These are phyloP conservation scores for Oreochromis grahami DNA, from an alignment of 2,797 vertebrate genomes.

Conservation along the genomic window DNA sequence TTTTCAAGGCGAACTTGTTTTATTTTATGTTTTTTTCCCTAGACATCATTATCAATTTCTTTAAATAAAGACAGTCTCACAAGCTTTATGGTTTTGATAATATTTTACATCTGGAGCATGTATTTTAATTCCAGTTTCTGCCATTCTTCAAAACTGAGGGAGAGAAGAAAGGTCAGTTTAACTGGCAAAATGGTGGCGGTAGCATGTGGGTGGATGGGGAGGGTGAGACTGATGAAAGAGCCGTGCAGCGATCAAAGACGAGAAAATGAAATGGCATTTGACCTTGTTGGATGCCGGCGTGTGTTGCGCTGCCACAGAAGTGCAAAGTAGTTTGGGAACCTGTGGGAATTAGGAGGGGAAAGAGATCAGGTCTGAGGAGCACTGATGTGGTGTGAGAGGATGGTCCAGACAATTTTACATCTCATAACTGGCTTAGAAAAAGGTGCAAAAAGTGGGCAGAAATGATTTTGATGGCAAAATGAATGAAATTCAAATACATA, in stretches of 20 bases:
- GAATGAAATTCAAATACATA: neutral
- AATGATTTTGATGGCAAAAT: neutral
- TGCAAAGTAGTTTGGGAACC: conserved; percentile 62
- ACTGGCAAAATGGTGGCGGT: neutral
- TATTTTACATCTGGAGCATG: neutral
- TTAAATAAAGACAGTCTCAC: neutral
- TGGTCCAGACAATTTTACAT: conserved; percentile 1
- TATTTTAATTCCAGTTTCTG: neutral
- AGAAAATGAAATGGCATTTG: conserved; percentile 70
- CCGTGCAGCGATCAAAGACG: conserved; percentile 58
- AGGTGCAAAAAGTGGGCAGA: neutral
- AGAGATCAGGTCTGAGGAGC: conserved; percentile 18
- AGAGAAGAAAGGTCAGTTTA: neutral
- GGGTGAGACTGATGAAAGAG: conserved; percentile 52
- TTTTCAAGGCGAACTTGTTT: neutral
- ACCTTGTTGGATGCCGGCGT: conserved; percentile 54
- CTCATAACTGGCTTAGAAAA: conserved; percentile 20
- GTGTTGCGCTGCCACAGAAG: conserved; percentile 54
- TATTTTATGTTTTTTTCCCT: neutral
- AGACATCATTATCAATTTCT: neutral
- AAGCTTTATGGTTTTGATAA: conserved; percentile 1
- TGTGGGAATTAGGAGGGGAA: conserved; percentile 24
- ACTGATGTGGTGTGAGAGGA: neutral
- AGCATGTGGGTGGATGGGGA: neutral
- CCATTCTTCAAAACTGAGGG: neutral